phyloP scores from a whole-genome alignment of 2,888 invertebrate genomes.

The Chrysotoxum bicinctum region DNA sequence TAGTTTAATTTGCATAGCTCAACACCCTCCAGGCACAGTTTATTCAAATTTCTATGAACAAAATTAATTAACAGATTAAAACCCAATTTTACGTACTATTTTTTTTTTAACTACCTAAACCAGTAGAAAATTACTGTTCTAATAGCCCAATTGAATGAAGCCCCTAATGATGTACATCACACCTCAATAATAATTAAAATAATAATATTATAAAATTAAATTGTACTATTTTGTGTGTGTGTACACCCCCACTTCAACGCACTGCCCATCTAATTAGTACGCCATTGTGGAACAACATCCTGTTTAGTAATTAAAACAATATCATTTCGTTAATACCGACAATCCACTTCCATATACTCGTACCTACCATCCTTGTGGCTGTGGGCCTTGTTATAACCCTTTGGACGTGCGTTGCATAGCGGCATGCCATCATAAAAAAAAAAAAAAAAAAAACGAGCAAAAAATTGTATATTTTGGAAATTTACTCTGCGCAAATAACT shows the following conservation, averaged over 20 bases:
- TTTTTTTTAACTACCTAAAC: background rate
- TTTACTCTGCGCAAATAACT: conserved; percentile 24
- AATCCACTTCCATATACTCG: conserved; percentile 14
- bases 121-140: conserved; percentile 13
- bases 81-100: conserved; percentile 50
- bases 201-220: conserved; percentile 1
- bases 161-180: conserved; percentile 18
- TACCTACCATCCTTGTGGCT: background rate
- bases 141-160: background rate
- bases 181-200: conserved; percentile 23
- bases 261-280: conserved; percentile 52
- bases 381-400: background rate
- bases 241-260: background rate
- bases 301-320: conserved; percentile 69
- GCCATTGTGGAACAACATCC: conserved; percentile 58
- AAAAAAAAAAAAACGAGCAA: background rate
- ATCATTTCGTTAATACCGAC: conserved; percentile 57
- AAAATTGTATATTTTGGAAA: no score
- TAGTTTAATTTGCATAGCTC: background rate
- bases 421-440: background rate
- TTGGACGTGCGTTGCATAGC: background rate
- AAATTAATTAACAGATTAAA: conserved; percentile 66
- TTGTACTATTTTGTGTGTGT: background rate
- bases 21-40: conserved; percentile 4
- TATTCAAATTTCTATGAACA: conserved; percentile 39